Conservation (phyloP, 2,113 vertebrate species). For the Equus quagga region DNA sequence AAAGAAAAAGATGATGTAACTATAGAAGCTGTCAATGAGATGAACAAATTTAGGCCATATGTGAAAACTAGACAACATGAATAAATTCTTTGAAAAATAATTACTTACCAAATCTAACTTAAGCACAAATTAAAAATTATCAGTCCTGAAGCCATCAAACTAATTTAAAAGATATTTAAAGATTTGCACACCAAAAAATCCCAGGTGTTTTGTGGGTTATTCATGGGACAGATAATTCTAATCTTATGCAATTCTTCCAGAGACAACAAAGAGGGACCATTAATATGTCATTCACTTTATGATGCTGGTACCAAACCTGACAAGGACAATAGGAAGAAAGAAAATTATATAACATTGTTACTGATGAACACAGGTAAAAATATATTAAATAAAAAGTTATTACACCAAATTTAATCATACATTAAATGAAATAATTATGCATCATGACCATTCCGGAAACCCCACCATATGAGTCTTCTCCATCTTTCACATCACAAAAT, state of each 20-base stretch:
- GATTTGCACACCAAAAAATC: background rate
- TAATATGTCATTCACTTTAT: background rate
- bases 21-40: background rate
- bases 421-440: background rate
- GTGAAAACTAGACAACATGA: background rate
- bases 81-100: background rate
- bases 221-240: background rate
- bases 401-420: background rate
- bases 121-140: background rate
- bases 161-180: background rate
- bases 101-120: background rate
- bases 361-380: background rate
- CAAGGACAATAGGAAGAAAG: background rate
- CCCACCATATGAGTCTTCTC: background rate
- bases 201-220: background rate
- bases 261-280: background rate
- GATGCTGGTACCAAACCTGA: background rate
- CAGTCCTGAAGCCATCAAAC: background rate
- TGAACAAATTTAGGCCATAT: background rate
- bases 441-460: background rate
- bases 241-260: background rate
- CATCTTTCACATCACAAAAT: background rate
- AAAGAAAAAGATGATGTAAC: background rate
- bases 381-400: background rate
- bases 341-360: background rate